These are phyloP conservation scores for Crocidura indochinensis DNA, from an alignment of 2,797 vertebrate species.

Conservation along the genomic window DNA sequence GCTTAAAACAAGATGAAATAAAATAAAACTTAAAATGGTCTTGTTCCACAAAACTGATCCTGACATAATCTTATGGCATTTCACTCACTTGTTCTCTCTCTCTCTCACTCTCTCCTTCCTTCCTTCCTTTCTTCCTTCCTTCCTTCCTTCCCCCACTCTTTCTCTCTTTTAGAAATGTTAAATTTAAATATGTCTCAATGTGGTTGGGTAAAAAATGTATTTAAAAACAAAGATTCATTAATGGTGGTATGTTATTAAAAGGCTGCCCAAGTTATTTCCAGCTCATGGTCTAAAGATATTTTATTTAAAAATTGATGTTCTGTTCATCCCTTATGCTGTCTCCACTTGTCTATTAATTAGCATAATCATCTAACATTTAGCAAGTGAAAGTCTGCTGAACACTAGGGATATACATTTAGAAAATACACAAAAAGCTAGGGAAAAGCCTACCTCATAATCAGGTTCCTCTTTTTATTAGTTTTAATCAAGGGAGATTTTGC, in stretches of 20 bases:
- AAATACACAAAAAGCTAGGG: conserved; percentile 52
- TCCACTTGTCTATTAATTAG: conserved; percentile 78
- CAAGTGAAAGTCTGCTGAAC: conserved; percentile 64
- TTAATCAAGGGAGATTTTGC: conserved; percentile 56
- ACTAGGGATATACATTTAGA: conserved; percentile 51
- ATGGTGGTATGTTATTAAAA: conserved; percentile 59
- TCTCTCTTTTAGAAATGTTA: not conserved
- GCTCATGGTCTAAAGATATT: conserved; percentile 52
- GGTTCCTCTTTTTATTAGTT: conserved; percentile 50
- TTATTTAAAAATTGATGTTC: conserved; percentile 74
- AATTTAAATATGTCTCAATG: conserved; percentile 38
- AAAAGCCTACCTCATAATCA: not conserved
- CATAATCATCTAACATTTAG: conserved; percentile 74
- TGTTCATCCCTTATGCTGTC: conserved; percentile 66
- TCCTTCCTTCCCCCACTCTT: not conserved
- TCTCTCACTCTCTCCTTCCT: too few species aligned
- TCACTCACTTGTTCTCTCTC: too few species aligned
- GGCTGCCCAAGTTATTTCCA: conserved; percentile 24
- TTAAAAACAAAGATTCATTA: conserved; percentile 49
- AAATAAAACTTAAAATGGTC: conserved; percentile 72
- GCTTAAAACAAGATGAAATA: conserved; percentile 80
- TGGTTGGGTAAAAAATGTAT: conserved; percentile 26
- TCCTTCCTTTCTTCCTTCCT: not conserved
- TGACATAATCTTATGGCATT: not conserved
- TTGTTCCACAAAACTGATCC: conserved; percentile 26